Percentiles rank a stretch among this genome's conserved stretches.
Evolutionary conservation across 2,797 vertebrate species (phyloP).

Genomic region (Champsocephalus esox): DNA sequence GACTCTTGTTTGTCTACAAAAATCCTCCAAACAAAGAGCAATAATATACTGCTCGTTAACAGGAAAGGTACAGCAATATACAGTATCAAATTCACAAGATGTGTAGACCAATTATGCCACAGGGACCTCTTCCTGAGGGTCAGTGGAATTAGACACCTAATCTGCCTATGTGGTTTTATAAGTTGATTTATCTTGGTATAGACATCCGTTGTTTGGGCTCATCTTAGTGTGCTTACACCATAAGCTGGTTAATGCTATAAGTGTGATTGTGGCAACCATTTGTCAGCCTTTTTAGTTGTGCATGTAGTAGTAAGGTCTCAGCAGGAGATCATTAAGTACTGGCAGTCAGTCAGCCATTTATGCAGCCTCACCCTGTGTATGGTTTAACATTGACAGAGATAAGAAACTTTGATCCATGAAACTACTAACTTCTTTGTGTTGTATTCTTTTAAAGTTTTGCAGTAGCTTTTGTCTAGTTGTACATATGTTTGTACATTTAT

Average conservation of each 20-base stretch:
- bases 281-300: slow-evolving; percentile 62
- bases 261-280: slow-evolving; percentile 76
- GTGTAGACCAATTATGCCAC: neutral
- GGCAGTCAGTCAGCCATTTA: slow-evolving; percentile 72
- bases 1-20: neutral
- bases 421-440: slow-evolving; percentile 55
- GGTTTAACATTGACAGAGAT: slow-evolving; percentile 49
- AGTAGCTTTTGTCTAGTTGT: slow-evolving; percentile 26
- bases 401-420: slow-evolving; percentile 71
- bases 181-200: slow-evolving; percentile 86
- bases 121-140: slow-evolving; percentile 70
- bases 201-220: slow-evolving; percentile 82
- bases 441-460: slow-evolving; percentile 24
- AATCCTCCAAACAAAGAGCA: neutral
- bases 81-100: neutral
- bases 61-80: neutral
- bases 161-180: slow-evolving; percentile 89
- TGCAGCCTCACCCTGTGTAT: slow-evolving; percentile 44
- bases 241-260: slow-evolving; percentile 81
- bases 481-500: neutral
- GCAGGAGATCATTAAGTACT: slow-evolving; percentile 66
- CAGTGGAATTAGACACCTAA: slow-evolving; percentile 91
- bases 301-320: slow-evolving; percentile 55
- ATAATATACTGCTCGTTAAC: neutral
- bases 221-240: slow-evolving; percentile 75